Evolutionary conservation across 2,113 vertebrate species (phyloP), one percentile per base, ranked within the genome.

Genomic region (Oceanites oceanicus): DNA sequence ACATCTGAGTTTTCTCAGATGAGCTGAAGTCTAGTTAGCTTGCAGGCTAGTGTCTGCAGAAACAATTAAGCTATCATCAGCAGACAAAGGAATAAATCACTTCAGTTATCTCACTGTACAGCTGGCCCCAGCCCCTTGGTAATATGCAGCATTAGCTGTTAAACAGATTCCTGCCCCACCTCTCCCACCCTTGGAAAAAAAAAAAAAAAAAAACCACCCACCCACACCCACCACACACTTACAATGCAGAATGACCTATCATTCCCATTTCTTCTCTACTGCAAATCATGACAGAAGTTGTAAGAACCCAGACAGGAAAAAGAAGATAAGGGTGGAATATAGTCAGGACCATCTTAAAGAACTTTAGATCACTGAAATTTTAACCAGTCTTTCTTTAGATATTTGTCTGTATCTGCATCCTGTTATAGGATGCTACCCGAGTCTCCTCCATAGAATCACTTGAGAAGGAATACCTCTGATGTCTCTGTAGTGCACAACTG

Each of bases 401-500:
- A 68, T 12, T 11, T 52, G 12, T 42, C 40, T 72, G 8, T 53
- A 53, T 44, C 50, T 68, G 72, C 30, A 78, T 58, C 22, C 32
- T 42, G 3, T n/a, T n/a, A 74, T 1, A 68, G 26, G 47, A 59
- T 44, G 18, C 18, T 68, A 38, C 49, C 44, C 4, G 9, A 68
- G 53, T 32, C 36, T 62, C 20, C 14, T 49, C 34, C 29, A 40
- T 6, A 77, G 42, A 58, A 76, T 40, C 45, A 47, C 15, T 7
- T 36, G 9, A 67, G 22, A 62, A 77, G 23, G 15, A 88, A 22
- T 22, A 58, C 4, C 34, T 66, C 7, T 40, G 17, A 19, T 25
- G 26, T 34, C 36, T 53, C 44, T 21, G 0, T 1, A 30, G 9
- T 12, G 6, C 36, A 47, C 5, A 55, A 34, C 0, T 68, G 21